Conservation (phyloP, 2,888 invertebrate genomes). For the Oligia latruncula region DNA sequence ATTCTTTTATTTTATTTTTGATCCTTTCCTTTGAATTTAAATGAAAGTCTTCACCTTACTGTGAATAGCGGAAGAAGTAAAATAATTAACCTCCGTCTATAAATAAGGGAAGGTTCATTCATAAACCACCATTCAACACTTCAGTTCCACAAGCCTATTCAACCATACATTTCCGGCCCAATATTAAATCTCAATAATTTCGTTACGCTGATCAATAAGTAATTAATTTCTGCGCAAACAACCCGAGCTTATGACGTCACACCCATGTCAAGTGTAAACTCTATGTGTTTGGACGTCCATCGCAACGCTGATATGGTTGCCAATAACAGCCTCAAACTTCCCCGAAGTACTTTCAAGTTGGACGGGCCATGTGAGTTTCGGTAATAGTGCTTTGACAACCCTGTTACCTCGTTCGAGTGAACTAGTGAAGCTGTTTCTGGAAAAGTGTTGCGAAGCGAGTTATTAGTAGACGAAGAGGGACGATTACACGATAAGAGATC, state of each 20-base stretch:
- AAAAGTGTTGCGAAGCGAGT: background rate
- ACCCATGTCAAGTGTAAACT: conserved; percentile 72
- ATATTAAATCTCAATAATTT: conserved; percentile 61
- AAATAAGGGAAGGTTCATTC: background rate
- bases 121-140: conserved; percentile 16
- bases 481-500: background rate
- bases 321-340: conserved; percentile 59
- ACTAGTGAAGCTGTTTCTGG: background rate
- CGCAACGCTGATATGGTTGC: conserved; percentile 57
- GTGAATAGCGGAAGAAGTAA: background rate
- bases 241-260: conserved; percentile 60
- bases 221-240: conserved; percentile 64
- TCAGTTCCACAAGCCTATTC: conserved; percentile 18
- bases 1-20: background rate
- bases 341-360: conserved; percentile 53
- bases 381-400: conserved; percentile 47
- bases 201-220: conserved; percentile 56
- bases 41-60: background rate
- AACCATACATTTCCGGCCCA: conserved; percentile 10
- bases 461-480: background rate
- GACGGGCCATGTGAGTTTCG: conserved; percentile 38
- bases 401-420: conserved; percentile 17
- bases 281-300: conserved; percentile 66
- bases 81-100: conserved; percentile 1
- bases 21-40: background rate